Conservation (phyloP, 2,888 invertebrate species). For the Diadromus collaris region DNA sequence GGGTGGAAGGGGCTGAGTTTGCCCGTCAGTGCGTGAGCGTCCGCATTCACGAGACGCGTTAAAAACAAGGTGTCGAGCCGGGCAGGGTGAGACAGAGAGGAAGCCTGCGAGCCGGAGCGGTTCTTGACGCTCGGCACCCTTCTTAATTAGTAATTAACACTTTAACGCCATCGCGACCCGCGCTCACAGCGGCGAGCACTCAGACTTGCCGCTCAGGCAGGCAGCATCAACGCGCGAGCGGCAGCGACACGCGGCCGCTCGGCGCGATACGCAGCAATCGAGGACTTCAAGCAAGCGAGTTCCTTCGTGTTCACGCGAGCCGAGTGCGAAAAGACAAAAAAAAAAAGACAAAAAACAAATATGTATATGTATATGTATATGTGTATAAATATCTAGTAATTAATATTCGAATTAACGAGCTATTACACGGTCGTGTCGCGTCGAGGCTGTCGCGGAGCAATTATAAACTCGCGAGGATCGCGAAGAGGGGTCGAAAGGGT, state of each 20-base stretch:
- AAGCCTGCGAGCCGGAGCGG: conserved; percentile 58
- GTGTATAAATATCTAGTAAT: conserved; percentile 70
- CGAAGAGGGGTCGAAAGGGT: background rate
- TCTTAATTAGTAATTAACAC: conserved; percentile 80
- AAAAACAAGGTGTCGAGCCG: conserved; percentile 65
- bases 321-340: background rate
- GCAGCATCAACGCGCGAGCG: background rate
- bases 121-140: conserved; percentile 77
- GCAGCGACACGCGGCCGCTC: background rate
- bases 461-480: conserved; percentile 53
- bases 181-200: conserved; percentile 36
- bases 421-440: conserved; percentile 63
- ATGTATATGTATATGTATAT: background rate
- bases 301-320: conserved; percentile 11
- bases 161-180: conserved; percentile 75
- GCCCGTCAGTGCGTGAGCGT: conserved; percentile 76
- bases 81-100: conserved; percentile 41
- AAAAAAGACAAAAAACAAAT: conserved; percentile 21
- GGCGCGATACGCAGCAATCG: background rate
- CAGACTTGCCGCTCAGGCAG: conserved; percentile 2
- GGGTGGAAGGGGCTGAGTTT: conserved; percentile 71
- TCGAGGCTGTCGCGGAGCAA: conserved; percentile 60
- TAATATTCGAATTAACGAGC: conserved; percentile 72
- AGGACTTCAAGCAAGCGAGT: conserved; percentile 53
- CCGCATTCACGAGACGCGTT: conserved; percentile 78